A percentile compares a stretch with the other conserved stretches of the same genome.
Evolutionary conservation across 1,140 invertebrate genomes (phyloP).

Genomic region (Anadara kagoshimensis): DNA sequence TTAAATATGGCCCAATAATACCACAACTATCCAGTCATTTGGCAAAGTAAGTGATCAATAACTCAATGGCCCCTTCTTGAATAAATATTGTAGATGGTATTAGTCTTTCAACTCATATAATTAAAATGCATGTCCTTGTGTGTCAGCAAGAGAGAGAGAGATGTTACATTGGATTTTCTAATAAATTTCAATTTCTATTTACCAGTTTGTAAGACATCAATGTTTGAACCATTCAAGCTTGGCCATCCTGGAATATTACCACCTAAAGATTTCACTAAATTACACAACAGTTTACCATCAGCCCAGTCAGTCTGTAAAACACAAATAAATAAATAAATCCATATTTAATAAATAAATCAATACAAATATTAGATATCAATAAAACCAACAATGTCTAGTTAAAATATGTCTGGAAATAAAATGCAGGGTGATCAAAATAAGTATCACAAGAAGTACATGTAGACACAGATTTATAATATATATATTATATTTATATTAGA

Average conservation of each 20-base stretch:
- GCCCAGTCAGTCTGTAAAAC: constrained; percentile 95
- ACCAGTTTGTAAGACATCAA: constrained; percentile 59
- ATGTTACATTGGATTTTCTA: not conserved
- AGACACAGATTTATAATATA: not conserved
- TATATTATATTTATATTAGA: too few relatives aligned
- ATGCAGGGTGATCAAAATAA: not conserved
- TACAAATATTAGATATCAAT: not conserved
- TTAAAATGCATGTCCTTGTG: too few relatives aligned
- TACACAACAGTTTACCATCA: constrained; percentile 90
- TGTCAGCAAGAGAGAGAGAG: too few relatives aligned
- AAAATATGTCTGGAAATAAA: not conserved
- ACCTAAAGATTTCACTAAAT: constrained; percentile 90
- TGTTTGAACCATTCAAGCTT: constrained; percentile 46
- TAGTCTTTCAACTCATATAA: too few relatives aligned
- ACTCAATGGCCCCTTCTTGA: too few relatives aligned
- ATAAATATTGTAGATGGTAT: too few relatives aligned
- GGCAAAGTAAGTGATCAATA: too few relatives aligned
- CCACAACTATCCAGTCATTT: too few relatives aligned
- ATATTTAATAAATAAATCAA: not conserved
- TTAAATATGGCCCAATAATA: too few relatives aligned
- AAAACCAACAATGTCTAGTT: not conserved
- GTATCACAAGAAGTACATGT: not conserved
- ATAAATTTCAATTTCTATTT: constrained; percentile 4
- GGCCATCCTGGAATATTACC: constrained; percentile 71
- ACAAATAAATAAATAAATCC: constrained; percentile 9